Evolutionary conservation across 2,113 vertebrate species (phyloP).

Genomic region (Hyaena hyaena): DNA sequence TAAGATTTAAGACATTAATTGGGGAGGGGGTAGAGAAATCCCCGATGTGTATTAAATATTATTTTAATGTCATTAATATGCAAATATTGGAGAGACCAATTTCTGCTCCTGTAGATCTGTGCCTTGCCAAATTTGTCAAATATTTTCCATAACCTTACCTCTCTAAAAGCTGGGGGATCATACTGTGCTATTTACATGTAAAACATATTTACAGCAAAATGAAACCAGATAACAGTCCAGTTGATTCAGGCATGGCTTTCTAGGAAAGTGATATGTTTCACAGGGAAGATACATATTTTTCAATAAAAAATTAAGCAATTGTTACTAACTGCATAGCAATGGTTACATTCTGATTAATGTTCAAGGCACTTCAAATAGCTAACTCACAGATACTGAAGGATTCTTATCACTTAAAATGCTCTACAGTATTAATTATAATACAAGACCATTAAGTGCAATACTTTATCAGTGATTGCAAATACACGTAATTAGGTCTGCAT

Average conservation of each 20-base stretch:
- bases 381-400: background rate
- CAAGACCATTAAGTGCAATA: background rate
- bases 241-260: background rate
- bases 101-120: background rate
- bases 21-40: background rate
- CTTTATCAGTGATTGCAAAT: background rate
- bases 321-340: background rate
- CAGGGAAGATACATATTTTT: background rate
- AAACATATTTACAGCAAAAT: background rate
- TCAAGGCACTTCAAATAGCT: background rate
- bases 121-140: background rate
- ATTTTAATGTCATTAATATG: constrained; percentile 39
- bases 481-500: background rate
- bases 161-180: background rate
- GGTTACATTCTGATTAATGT: background rate
- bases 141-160: background rate
- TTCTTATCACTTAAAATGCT: background rate
- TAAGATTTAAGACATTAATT: background rate
- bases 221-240: background rate
- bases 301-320: background rate
- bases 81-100: background rate
- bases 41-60: background rate
- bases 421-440: background rate
- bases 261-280: background rate
- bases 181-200: background rate